phyloP scores from a whole-genome alignment of 2,797 vertebrate species.

The Aphelocoma californica region DNA sequence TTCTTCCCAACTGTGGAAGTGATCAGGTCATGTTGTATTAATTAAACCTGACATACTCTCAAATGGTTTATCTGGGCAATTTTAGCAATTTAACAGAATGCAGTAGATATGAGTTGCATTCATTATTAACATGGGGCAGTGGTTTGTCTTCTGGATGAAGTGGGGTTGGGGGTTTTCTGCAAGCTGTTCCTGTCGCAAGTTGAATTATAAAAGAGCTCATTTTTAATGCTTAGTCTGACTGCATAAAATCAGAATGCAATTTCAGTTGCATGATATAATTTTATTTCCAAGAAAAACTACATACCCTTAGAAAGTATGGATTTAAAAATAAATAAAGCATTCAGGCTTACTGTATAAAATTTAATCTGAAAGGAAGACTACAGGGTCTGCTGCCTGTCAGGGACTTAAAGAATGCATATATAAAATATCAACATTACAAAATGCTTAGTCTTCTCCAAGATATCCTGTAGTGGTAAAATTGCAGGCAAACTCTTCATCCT shows the following conservation, averaged over 20 bases:
- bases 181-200: conserved; percentile 35
- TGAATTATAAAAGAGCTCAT: conserved; percentile 52
- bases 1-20: conserved; percentile 76
- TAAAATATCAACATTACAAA: not conserved
- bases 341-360: not conserved
- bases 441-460: not conserved
- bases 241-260: conserved; percentile 41
- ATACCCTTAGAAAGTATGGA: conserved; percentile 15
- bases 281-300: conserved; percentile 3
- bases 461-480: not conserved
- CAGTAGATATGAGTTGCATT: conserved; percentile 60
- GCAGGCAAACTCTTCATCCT: not conserved
- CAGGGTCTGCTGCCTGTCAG: not conserved
- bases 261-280: not conserved
- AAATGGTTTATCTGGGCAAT: conserved; percentile 77
- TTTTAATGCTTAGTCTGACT: conserved; percentile 25
- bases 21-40: conserved; percentile 78
- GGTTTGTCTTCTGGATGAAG: not conserved
- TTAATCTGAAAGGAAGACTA: conserved; percentile 20
- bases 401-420: not conserved
- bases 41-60: conserved; percentile 78
- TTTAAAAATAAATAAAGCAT: conserved; percentile 27
- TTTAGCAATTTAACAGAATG: conserved; percentile 64
- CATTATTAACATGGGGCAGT: conserved; percentile 23
- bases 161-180: not conserved